phyloP scores from a whole-genome alignment of 1,140 invertebrate species.

The Cyclargus thomasi region DNA sequence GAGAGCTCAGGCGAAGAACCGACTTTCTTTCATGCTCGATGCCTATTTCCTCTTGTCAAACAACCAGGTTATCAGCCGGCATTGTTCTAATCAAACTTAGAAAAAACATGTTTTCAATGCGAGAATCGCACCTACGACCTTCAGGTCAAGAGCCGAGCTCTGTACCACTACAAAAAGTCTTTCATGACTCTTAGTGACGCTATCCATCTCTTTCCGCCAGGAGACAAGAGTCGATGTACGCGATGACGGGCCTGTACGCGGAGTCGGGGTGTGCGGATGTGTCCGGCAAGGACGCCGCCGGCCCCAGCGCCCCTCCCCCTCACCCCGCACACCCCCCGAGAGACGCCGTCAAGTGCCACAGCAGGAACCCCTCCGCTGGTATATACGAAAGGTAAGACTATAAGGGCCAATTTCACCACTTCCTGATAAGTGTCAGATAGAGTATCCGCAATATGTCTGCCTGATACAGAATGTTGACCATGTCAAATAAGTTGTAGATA shows the following conservation, averaged over 20 bases:
- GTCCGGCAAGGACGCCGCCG: constrained; percentile 62
- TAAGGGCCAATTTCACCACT: not conserved
- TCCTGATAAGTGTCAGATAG: not conserved
- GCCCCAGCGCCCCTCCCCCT: constrained; percentile 58
- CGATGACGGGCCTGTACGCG: constrained; percentile 89
- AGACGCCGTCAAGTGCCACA: constrained; percentile 82
- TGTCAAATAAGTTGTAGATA: too few species aligned
- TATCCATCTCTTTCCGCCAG: constrained; percentile 45
- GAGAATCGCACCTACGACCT: too few species aligned
- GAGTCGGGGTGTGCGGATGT: constrained; percentile 78
- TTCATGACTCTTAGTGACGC: not conserved
- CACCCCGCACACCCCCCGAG: constrained; percentile 55
- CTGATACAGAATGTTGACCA: too few species aligned
- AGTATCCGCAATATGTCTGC: too few species aligned
- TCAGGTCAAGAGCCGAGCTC: too few species aligned
- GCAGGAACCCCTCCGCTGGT: constrained; percentile 83
- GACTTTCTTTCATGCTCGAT: too few species aligned
- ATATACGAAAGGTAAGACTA: constrained; percentile 79
- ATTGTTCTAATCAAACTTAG: too few species aligned
- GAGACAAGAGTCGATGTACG: constrained; percentile 89
- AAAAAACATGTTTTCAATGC: too few species aligned
- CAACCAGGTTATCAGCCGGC: too few species aligned
- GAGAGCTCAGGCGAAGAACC: too few species aligned
- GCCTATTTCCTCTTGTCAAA: too few species aligned
- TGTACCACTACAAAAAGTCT: too few species aligned